These are phyloP conservation scores for Oplegnathus fasciatus DNA, from an alignment of 2,113 vertebrate genomes.

Conservation along the genomic window DNA sequence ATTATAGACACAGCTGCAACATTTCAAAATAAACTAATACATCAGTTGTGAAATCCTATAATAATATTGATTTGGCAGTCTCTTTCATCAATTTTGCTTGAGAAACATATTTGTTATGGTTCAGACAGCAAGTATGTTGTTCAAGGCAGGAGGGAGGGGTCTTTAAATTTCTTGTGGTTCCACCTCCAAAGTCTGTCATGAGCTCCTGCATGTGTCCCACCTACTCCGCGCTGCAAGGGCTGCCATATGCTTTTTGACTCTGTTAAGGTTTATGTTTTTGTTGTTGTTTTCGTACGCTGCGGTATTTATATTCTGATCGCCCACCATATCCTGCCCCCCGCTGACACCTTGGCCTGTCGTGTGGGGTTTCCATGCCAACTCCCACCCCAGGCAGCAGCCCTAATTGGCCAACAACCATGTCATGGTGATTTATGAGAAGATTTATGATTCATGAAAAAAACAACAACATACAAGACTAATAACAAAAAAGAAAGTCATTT, in stretches of 20 bases:
- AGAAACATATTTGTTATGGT: not conserved
- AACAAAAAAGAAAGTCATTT: not conserved
- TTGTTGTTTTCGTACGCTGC: slow-evolving; percentile 35
- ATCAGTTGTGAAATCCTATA: not conserved
- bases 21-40: not conserved
- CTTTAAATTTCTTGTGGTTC: not conserved
- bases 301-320: slow-evolving; percentile 49
- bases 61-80: not conserved
- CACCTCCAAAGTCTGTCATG: not conserved
- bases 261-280: slow-evolving; percentile 42
- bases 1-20: not conserved
- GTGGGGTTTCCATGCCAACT: slow-evolving; percentile 64
- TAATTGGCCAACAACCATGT: slow-evolving; percentile 51
- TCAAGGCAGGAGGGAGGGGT: not conserved
- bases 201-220: slow-evolving; percentile 14
- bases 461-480: slow-evolving; percentile 1
- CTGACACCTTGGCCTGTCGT: slow-evolving; percentile 50
- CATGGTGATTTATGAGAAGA: slow-evolving; percentile 34
- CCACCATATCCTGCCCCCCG: slow-evolving; percentile 59
- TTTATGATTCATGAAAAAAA: not conserved
- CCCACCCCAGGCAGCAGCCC: slow-evolving; percentile 29
- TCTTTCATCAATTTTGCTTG: not conserved
- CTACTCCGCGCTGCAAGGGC: slow-evolving; percentile 5
- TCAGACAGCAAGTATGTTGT: not conserved
- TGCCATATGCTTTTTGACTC: slow-evolving; percentile 59